Conservation (phyloP, 2,113 vertebrate genomes). For the Girardinichthys multiradiatus region DNA sequence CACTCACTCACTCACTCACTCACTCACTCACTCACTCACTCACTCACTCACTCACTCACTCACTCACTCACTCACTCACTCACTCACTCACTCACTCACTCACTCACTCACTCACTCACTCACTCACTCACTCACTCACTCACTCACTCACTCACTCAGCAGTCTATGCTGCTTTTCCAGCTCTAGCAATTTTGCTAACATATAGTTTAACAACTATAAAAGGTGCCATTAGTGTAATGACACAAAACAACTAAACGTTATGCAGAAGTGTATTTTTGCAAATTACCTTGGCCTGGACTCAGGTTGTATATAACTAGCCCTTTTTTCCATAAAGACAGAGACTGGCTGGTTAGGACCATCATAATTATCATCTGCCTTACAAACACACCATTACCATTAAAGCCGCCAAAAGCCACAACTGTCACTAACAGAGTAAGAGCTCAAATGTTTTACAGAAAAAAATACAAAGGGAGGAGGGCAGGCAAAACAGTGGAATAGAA, state of each 20-base stretch:
- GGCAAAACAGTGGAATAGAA: slow-evolving; percentile 28
- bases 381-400: slow-evolving; percentile 29
- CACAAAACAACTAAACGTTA: slow-evolving; percentile 13
- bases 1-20: too few relatives aligned
- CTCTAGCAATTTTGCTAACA: not conserved
- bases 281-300: slow-evolving; percentile 15
- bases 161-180: not conserved
- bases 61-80: too few relatives aligned
- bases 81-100: too few relatives aligned
- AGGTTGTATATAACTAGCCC: slow-evolving; percentile 36
- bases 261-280: slow-evolving; percentile 15
- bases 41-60: too few relatives aligned
- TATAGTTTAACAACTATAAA: not conserved
- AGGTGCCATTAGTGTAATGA: not conserved
- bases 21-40: too few relatives aligned
- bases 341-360: slow-evolving; percentile 13
- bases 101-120: too few relatives aligned
- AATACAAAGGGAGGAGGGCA: slow-evolving; percentile 39
- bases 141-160: too few relatives aligned
- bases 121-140: too few relatives aligned
- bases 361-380: slow-evolving; percentile 30
- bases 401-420: slow-evolving; percentile 40
- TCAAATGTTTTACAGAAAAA: slow-evolving; percentile 34
- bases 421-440: slow-evolving; percentile 44
- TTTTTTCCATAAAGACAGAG: slow-evolving; percentile 32